Conservation (phyloP, 2,888 invertebrate species). For the Pandemis corylana region DNA sequence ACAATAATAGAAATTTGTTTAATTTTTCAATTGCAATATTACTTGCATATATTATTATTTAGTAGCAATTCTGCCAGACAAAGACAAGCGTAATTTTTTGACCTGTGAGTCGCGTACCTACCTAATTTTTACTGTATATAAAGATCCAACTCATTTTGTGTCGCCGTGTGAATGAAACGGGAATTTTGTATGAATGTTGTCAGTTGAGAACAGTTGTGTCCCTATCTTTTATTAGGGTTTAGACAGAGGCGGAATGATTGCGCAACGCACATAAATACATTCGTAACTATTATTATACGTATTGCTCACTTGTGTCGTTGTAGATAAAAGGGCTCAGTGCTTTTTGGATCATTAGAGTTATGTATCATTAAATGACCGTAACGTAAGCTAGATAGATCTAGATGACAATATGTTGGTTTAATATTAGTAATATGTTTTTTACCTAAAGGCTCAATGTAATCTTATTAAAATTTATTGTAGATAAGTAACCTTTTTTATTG, state of each 20-base stretch:
- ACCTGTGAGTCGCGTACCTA: too few species aligned
- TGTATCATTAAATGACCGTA: slow-evolving; percentile 30
- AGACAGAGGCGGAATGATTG: slow-evolving; percentile 1
- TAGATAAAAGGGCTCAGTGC: slow-evolving; percentile 22
- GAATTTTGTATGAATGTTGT: too few species aligned
- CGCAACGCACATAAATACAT: not conserved
- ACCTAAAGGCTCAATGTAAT: slow-evolving; percentile 38
- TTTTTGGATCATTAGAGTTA: slow-evolving; percentile 1
- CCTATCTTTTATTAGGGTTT: slow-evolving; percentile 5
- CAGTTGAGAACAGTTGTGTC: not conserved
- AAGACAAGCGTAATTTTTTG: too few species aligned
- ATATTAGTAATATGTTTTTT: slow-evolving; percentile 37
- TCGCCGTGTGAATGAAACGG: too few species aligned
- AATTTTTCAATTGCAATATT: not conserved
- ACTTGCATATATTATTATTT: too few species aligned
- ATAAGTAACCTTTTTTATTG: slow-evolving; percentile 1
- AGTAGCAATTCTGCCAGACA: too few species aligned
- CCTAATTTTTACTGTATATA: too few species aligned
- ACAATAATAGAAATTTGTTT: not conserved
- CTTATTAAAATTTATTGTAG: slow-evolving; percentile 28
- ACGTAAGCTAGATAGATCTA: slow-evolving; percentile 36
- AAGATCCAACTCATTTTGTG: too few species aligned
- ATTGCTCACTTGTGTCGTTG: slow-evolving; percentile 23
- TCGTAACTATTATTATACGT: not conserved
- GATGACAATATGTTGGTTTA: slow-evolving; percentile 40